phyloP scores from a whole-genome alignment of 2,797 vertebrate genomes.

The Fistularia commersonii region DNA sequence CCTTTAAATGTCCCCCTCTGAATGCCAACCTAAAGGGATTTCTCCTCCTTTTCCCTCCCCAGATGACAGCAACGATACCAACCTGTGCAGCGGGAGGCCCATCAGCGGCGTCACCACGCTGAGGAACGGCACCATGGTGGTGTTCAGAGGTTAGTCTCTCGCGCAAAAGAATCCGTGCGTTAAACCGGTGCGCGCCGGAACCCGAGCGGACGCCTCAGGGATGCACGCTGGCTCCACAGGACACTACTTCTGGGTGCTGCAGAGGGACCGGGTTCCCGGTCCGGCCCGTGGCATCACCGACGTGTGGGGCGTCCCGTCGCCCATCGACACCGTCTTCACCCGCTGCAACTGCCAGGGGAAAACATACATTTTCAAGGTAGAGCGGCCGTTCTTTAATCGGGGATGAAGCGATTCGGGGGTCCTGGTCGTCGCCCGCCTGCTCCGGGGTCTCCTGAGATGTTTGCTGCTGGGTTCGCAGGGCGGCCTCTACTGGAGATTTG shows the following conservation, averaged over 20 bases:
- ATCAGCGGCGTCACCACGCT: conserved; percentile 83
- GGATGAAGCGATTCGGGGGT: too few relatives aligned
- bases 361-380: conserved; percentile 94
- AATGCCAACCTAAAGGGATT: background rate
- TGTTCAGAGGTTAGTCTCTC: conserved; percentile 87
- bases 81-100: conserved; percentile 87
- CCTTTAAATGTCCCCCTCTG: conserved; percentile 11
- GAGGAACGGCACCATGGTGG: conserved; percentile 85
- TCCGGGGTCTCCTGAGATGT: too few relatives aligned
- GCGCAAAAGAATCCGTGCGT: too few relatives aligned
- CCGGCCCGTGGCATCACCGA: conserved; percentile 79
- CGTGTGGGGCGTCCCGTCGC: conserved; percentile 91
- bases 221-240: conserved; percentile 78
- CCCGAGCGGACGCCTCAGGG: too few relatives aligned
- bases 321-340: conserved; percentile 91
- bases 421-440: too few relatives aligned
- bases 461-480: conserved; percentile 66
- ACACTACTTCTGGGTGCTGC: conserved; percentile 91
- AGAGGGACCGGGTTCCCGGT: conserved; percentile 69
- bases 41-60: conserved; percentile 7
- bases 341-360: conserved; percentile 95
- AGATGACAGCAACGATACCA: conserved; percentile 79
- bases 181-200: too few relatives aligned
- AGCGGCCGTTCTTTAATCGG: too few relatives aligned
- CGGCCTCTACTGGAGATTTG: conserved; percentile 88